Percentiles rank a stretch among this genome's conserved stretches.
Evolutionary conservation across 2,113 vertebrate genomes (phyloP).

Genomic region (Rafetus swinhoei): DNA sequence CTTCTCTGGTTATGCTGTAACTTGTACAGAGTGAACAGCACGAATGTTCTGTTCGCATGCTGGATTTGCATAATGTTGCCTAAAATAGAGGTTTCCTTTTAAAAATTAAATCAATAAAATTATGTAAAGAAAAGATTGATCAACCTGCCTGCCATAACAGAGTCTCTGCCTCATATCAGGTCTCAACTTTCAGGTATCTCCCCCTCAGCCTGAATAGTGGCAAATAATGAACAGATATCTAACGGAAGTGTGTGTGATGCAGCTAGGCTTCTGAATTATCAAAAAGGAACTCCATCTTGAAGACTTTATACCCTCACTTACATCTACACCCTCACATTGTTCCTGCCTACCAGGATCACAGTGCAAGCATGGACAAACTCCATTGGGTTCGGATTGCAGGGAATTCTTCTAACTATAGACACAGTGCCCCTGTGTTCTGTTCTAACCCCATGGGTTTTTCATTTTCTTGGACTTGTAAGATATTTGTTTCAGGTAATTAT

Average conservation of each 20-base stretch:
- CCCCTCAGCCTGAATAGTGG: neutral
- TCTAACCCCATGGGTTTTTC: neutral
- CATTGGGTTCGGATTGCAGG: neutral
- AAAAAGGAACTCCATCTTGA: neutral
- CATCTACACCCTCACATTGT: neutral
- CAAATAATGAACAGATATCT: neutral
- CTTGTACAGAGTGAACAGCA: constrained; percentile 20
- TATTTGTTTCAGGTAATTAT: neutral
- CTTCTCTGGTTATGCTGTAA: neutral
- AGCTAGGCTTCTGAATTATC: neutral
- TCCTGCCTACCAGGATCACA: neutral
- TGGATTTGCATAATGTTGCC: neutral
- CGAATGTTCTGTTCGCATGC: neutral
- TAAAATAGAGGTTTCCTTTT: neutral
- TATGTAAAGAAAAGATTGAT: neutral
- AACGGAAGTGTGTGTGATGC: neutral
- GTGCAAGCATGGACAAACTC: neutral
- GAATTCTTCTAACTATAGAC: neutral
- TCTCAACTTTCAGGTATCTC: rapidly evolving
- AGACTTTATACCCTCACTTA: neutral
- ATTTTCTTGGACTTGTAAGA: neutral
- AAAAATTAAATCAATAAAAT: neutral
- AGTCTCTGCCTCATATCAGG: neutral
- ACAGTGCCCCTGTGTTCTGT: neutral
- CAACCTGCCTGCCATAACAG: neutral